Base-by-base conservation (phyloP, 1,140 invertebrate species). In the Leptinotarsa defecta region DNA sequence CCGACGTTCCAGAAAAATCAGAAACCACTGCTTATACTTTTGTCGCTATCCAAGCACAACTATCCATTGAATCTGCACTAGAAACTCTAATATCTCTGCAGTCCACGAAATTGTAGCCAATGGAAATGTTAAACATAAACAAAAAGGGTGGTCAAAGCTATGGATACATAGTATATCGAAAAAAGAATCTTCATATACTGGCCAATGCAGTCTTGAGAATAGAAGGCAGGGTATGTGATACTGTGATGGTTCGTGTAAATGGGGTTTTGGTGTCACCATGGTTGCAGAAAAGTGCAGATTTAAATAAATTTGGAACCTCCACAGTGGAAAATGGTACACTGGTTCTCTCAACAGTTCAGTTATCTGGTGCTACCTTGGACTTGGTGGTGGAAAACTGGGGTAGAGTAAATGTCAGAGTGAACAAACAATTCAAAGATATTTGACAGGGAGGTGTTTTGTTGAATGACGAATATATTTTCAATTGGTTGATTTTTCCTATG, bases 141-240 rank as follows among this genome's bases (percentile, higher is more conserved):
- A n/a, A n/a, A n/a, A n/a, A n/a, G n/a, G n/a, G n/a, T n/a, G n/a
- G n/a, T n/a, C n/a, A n/a, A n/a, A n/a, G n/a, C n/a, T n/a, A n/a
- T n/a, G n/a, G n/a, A n/a, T 91, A 88, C 78, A 86, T 90, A 68
- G 73, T 89, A 17, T 90, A 91, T 78, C 65, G 76, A 4, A 87
- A 86, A 70, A 76, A 80, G 13, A 76, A 78, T 65, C 52, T 83
- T 24, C 27, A 76, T 64, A 78, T 86, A n/a, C 27, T 68, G 20
- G 61, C 74, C 20, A 70, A 77, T 27, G 78, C 80, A 11, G 64
- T 74, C 19, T 77, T 89, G 11, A 82, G 80, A 68, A 86, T 90
- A 71, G 78, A 81, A 48, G 86, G 87, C 3, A 82, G 82, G 48
- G 86, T 90, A 15, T 83, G 84, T 67, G 89, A 91, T 81, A 86